Conservation (phyloP, 2,888 invertebrate species). For the Acanthococcus lagerstroemiae region DNA sequence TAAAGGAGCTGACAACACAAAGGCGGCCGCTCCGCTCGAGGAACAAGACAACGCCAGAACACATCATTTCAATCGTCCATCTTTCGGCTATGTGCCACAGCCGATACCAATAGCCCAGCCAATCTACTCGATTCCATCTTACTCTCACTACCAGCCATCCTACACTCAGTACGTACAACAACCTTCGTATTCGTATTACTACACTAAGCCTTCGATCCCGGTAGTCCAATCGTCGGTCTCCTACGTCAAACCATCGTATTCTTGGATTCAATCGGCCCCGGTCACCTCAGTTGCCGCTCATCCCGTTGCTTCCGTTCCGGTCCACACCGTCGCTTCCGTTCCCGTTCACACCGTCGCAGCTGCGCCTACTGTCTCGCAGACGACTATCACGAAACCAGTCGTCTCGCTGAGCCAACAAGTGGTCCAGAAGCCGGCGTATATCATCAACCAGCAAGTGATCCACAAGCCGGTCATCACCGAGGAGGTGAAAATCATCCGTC, state of each 20-base stretch:
- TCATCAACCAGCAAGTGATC: constrained; percentile 32
- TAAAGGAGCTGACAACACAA: background rate
- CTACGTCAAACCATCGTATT: background rate
- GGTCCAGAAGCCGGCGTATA: background rate
- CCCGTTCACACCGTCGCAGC: background rate
- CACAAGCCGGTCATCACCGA: constrained; percentile 32
- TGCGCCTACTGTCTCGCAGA: background rate
- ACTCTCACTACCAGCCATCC: no score
- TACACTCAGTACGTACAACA: no score
- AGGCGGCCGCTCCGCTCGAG: background rate
- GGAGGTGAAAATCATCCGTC: constrained; percentile 27
- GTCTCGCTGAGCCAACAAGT: background rate
- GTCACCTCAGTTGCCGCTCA: background rate
- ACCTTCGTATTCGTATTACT: no score
- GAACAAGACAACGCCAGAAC: background rate
- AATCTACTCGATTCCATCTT: no score
- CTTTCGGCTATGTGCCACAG: no score
- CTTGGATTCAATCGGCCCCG: background rate
- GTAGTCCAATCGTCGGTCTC: no score
- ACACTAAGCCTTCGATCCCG: no score
- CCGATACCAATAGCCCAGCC: no score
- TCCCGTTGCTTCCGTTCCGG: background rate
- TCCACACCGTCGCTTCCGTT: background rate
- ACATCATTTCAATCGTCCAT: no score
- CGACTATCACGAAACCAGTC: background rate